Evolutionary conservation across 1,140 invertebrate species (phyloP).

Genomic region (Ditylenchus dipsaci): DNA sequence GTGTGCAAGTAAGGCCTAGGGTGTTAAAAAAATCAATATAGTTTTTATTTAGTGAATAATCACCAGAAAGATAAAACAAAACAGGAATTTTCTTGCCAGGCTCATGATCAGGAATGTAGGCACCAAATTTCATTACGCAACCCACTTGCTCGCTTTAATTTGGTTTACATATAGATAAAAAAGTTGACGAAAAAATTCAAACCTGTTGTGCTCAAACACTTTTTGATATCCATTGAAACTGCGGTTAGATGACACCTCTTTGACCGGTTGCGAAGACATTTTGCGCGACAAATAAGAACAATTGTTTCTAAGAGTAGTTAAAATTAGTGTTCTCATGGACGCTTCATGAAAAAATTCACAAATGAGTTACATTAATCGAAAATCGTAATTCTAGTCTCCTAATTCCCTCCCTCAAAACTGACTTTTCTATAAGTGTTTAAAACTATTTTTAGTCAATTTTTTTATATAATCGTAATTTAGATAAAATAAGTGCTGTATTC

Average conservation of each 20-base stretch:
- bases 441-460: no score
- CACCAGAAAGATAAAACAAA: constrained; percentile 83
- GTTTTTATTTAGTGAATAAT: background rate
- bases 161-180: background rate
- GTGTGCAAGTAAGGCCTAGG: constrained; percentile 84
- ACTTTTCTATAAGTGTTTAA: no score
- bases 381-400: no score
- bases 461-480: no score
- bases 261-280: background rate
- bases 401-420: no score
- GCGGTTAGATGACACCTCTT: constrained; percentile 14
- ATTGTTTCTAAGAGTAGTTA: no score
- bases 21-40: constrained; percentile 31
- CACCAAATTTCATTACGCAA: constrained; percentile 87
- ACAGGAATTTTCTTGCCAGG: constrained; percentile 73
- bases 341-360: no score
- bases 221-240: constrained; percentile 35
- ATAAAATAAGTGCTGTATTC: no score
- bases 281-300: no score
- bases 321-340: no score
- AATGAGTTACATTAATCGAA: no score
- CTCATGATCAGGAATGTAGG: constrained; percentile 73
- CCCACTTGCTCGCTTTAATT: constrained; percentile 68
- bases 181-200: background rate
- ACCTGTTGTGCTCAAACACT: constrained; percentile 30